Evolutionary conservation across 2,797 vertebrate species (phyloP).

Genomic region (Manis pentadactyla): DNA sequence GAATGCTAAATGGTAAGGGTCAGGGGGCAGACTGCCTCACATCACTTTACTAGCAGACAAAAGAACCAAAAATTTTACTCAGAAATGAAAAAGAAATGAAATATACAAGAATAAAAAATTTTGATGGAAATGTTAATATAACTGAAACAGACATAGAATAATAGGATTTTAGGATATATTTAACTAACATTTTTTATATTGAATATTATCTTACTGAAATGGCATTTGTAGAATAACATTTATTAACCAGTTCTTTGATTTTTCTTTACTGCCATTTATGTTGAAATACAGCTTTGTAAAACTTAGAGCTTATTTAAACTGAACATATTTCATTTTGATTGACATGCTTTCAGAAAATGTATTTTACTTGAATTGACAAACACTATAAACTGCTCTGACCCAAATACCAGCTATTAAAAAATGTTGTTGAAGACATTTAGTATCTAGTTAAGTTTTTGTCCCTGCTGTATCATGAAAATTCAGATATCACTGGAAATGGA

Average conservation of each 20-base stretch:
- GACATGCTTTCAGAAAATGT: not conserved
- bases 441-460: not conserved
- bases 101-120: not conserved
- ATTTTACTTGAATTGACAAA: constrained; percentile 26
- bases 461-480: not conserved
- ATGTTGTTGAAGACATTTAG: not conserved
- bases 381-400: not conserved
- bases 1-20: not conserved
- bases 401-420: not conserved
- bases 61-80: not conserved
- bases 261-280: not conserved
- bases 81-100: not conserved
- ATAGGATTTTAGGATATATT: constrained; percentile 10
- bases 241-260: not conserved
- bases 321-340: not conserved
- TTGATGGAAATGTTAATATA: not conserved
- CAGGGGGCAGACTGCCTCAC: not conserved
- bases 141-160: not conserved
- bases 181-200: not conserved
- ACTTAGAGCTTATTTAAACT: not conserved
- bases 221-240: not conserved
- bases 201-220: not conserved
- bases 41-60: not conserved
- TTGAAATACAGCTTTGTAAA: not conserved
- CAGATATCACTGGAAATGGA: not conserved